These are phyloP conservation scores for Linepithema humile DNA, from an alignment of 1,140 invertebrate species.

Conservation along the genomic window DNA sequence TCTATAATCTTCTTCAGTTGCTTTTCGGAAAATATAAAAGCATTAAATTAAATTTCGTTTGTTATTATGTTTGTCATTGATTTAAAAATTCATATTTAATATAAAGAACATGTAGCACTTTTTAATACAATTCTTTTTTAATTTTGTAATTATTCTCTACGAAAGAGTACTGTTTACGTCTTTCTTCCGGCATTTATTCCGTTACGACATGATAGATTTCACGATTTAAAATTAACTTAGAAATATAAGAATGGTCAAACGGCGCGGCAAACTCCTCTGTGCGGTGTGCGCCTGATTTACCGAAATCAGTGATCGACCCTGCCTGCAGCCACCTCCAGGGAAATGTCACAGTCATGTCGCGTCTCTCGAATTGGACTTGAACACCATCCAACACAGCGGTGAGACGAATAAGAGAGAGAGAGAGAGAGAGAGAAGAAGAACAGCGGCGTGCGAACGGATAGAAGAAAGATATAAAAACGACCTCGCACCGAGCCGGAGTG, in stretches of 20 bases:
- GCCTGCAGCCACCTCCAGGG: slow-evolving; percentile 27
- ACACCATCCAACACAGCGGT: slow-evolving; percentile 33
- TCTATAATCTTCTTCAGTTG: neutral
- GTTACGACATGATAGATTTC: neutral
- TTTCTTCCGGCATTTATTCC: neutral
- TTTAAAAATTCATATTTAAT: neutral
- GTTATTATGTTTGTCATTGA: neutral
- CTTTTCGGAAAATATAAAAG: neutral
- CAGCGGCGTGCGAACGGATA: slow-evolving; percentile 1
- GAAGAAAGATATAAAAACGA: slow-evolving; percentile 31
- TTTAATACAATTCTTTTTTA: neutral
- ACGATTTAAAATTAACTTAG: slow-evolving; percentile 18
- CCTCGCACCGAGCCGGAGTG: neutral
- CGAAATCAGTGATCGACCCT: slow-evolving; percentile 67
- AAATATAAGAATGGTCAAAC: slow-evolving; percentile 21
- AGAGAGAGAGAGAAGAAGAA: neutral
- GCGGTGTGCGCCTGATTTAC: slow-evolving; percentile 45
- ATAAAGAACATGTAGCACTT: neutral
- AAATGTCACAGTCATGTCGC: slow-evolving; percentile 62
- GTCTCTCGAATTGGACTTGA: slow-evolving; percentile 55
- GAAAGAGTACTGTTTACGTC: no score
- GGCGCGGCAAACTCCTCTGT: neutral
- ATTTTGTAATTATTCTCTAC: neutral
- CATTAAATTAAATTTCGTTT: neutral
- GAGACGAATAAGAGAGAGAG: neutral